Percentiles rank a stretch among this genome's conserved stretches.
phyloP scores from a whole-genome alignment of 2,113 vertebrate species.

The Leptobrachium ailaonicum region DNA sequence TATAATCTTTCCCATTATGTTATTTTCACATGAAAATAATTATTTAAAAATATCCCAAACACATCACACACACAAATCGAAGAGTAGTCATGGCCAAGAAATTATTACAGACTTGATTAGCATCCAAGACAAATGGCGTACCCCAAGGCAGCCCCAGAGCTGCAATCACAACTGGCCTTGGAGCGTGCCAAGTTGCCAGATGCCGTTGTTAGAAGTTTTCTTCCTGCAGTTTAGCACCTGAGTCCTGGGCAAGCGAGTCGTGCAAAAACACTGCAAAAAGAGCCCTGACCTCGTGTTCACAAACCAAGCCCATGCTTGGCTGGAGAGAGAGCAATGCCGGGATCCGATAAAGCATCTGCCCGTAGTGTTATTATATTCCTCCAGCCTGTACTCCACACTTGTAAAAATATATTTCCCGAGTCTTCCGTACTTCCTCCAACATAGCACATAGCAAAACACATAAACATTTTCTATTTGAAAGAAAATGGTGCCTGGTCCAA shows the following conservation, averaged over 20 bases:
- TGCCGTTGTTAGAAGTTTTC: conserved; percentile 44
- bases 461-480: conserved; percentile 23
- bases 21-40: too few relatives aligned
- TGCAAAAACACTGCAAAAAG: not conserved
- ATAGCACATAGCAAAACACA: conserved; percentile 31
- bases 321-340: conserved; percentile 10
- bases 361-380: conserved; percentile 9
- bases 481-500: conserved; percentile 20
- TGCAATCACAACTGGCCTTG: conserved; percentile 42
- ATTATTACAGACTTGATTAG: conserved; percentile 44
- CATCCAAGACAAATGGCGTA: conserved; percentile 47
- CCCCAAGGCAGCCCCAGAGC: conserved; percentile 45
- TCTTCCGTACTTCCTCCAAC: conserved; percentile 27
- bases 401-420: conserved; percentile 36
- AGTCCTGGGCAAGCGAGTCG: conserved; percentile 24
- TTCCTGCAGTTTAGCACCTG: conserved; percentile 31
- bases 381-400: not conserved
- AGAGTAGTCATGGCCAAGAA: conserved; percentile 37
- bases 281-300: conserved; percentile 20
- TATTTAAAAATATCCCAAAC: not conserved
- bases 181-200: conserved; percentile 47
- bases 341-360: conserved; percentile 13
- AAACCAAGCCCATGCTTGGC: conserved; percentile 11
- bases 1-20: too few relatives aligned
- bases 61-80: conserved; percentile 3